These are phyloP conservation scores for Ectropis grisescens DNA, from an alignment of 1,140 invertebrate genomes.

Conservation along the genomic window DNA sequence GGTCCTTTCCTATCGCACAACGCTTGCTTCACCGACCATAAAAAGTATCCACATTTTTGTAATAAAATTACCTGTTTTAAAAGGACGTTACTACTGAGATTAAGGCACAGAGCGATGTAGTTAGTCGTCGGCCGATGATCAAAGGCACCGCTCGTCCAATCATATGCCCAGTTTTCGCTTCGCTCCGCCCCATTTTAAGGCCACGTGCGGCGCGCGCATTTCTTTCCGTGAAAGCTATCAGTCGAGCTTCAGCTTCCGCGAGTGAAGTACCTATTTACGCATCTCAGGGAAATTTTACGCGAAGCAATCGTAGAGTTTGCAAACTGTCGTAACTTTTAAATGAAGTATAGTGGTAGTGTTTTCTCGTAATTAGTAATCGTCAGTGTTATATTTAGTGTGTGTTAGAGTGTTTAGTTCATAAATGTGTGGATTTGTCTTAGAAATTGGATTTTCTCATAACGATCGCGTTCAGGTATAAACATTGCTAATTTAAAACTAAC, in stretches of 20 bases:
- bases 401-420: slow-evolving; percentile 7
- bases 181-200: slow-evolving; percentile 35
- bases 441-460: slow-evolving; percentile 17
- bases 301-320: slow-evolving; percentile 5
- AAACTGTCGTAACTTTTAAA: slow-evolving; percentile 11
- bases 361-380: slow-evolving; percentile 2
- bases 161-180: slow-evolving; percentile 11
- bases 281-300: slow-evolving; percentile 14
- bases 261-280: slow-evolving; percentile 6
- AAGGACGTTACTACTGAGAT: slow-evolving; percentile 66
- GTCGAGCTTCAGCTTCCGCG: slow-evolving; percentile 27
- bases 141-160: slow-evolving; percentile 49
- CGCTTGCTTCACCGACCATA: slow-evolving; percentile 40
- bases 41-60: slow-evolving; percentile 57
- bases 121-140: slow-evolving; percentile 61
- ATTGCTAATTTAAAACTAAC: slow-evolving; percentile 11
- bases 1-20: slow-evolving; percentile 20
- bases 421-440: slow-evolving; percentile 17
- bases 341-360: background rate
- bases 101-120: slow-evolving; percentile 61
- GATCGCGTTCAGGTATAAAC: slow-evolving; percentile 26
- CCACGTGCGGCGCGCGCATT: slow-evolving; percentile 63
- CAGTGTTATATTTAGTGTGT: slow-evolving; percentile 3
- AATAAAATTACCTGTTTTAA: slow-evolving; percentile 68
- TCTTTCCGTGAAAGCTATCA: slow-evolving; percentile 26